Conservation (phyloP, 2,113 vertebrate species). For the Pimephales promelas region DNA sequence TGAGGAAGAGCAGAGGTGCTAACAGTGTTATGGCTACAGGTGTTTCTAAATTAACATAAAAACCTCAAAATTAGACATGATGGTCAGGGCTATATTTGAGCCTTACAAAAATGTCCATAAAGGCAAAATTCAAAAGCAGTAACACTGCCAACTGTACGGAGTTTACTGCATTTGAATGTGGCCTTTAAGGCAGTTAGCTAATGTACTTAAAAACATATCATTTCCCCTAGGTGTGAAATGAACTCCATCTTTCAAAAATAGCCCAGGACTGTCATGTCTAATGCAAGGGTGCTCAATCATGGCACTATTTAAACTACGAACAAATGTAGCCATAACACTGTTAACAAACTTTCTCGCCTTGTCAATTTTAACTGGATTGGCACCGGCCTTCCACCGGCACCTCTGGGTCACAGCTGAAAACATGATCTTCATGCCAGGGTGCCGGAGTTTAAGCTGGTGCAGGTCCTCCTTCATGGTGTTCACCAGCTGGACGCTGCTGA, state of each 20-base stretch:
- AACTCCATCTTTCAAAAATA: neutral
- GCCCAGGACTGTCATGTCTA: neutral
- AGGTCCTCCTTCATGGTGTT: too few relatives aligned
- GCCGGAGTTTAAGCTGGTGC: too few relatives aligned
- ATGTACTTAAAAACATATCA: neutral
- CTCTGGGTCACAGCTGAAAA: neutral
- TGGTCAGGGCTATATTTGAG: neutral
- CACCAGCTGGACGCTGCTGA: too few relatives aligned
- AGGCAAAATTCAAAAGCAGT: neutral
- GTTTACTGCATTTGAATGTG: neutral
- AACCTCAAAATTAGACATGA: neutral
- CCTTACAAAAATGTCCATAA: neutral
- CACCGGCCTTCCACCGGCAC: neutral
- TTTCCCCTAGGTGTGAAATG: neutral
- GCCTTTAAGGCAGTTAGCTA: neutral
- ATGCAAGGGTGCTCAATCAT: neutral
- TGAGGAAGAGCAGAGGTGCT: neutral
- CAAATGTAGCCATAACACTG: conserved; percentile 6
- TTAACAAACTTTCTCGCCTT: neutral
- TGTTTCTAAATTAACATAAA: neutral
- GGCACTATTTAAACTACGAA: neutral
- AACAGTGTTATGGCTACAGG: neutral
- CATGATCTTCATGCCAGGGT: too few relatives aligned
- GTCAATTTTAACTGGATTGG: neutral
- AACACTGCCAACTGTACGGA: neutral